Evolutionary conservation across 2,888 invertebrate species (phyloP).

Genomic region (Dicyrtomina minuta): DNA sequence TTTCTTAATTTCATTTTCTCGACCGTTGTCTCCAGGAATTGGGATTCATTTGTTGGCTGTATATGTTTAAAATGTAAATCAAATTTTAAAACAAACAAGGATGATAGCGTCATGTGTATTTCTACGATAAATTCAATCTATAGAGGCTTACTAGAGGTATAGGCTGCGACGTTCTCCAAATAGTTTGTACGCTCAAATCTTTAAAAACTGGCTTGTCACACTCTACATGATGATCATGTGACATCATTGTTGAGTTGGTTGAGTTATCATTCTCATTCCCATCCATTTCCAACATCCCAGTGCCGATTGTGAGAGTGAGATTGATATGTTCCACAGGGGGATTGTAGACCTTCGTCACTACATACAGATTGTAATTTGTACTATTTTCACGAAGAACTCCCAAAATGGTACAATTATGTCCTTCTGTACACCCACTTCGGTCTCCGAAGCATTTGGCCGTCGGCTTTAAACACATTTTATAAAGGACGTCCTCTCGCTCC

Average conservation of each 20-base stretch:
- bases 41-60: slow-evolving; percentile 1
- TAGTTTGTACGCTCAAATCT: slow-evolving; percentile 6
- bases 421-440: slow-evolving; percentile 6
- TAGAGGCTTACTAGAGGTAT: no score
- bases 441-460: slow-evolving; percentile 25
- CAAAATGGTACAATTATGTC: slow-evolving; percentile 16
- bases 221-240: background rate
- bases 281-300: no score
- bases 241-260: background rate
- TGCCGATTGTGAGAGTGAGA: slow-evolving; percentile 9
- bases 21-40: slow-evolving; percentile 5
- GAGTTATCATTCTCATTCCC: no score
- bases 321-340: slow-evolving; percentile 10
- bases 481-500: slow-evolving; percentile 18
- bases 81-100: no score
- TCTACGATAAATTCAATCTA: no score
- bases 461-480: slow-evolving; percentile 21
- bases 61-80: no score
- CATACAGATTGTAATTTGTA: slow-evolving; percentile 8
- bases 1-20: slow-evolving; percentile 6
- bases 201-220: slow-evolving; percentile 10
- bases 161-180: slow-evolving; percentile 2
- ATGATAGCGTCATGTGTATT: no score
- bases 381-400: slow-evolving; percentile 17
- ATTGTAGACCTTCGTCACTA: slow-evolving; percentile 19